Conservation (phyloP, 2,888 invertebrate genomes). For the Phengaris alcon region DNA sequence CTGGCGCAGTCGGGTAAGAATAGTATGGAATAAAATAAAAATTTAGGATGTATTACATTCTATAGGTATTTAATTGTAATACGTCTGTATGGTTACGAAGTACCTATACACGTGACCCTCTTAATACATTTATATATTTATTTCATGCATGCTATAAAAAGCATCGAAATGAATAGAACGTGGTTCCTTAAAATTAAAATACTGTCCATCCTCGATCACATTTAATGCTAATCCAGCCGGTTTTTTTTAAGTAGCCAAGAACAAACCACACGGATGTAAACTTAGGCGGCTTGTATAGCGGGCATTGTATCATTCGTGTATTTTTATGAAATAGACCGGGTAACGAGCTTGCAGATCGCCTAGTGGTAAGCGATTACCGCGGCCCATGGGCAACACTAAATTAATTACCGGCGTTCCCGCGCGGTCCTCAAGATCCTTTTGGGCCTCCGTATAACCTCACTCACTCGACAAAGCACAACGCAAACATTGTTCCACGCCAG, state of each 20-base stretch:
- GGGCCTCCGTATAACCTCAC: too few species aligned
- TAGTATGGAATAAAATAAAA: too few species aligned
- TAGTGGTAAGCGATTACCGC: too few species aligned
- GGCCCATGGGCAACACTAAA: too few species aligned
- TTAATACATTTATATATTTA: not conserved
- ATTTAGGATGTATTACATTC: too few species aligned
- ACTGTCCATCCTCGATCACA: conserved; percentile 24
- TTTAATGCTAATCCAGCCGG: conserved; percentile 25
- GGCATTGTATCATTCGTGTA: not conserved
- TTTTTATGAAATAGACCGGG: not conserved
- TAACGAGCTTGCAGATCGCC: not conserved
- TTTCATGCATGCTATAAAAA: not conserved
- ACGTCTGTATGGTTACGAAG: too few species aligned
- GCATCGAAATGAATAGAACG: not conserved
- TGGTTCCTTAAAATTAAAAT: not conserved
- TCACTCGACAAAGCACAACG: too few species aligned
- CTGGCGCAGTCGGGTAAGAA: too few species aligned
- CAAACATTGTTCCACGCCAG: too few species aligned
- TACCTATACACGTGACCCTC: not conserved
- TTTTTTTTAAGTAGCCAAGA: conserved; percentile 28
- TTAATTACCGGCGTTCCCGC: too few species aligned
- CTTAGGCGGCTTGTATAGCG: not conserved
- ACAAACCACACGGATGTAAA: conserved; percentile 18
- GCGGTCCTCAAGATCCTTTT: too few species aligned
- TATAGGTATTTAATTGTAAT: too few species aligned